Evolutionary conservation across 2,797 vertebrate species (phyloP).

Genomic region (Zalophus californianus): DNA sequence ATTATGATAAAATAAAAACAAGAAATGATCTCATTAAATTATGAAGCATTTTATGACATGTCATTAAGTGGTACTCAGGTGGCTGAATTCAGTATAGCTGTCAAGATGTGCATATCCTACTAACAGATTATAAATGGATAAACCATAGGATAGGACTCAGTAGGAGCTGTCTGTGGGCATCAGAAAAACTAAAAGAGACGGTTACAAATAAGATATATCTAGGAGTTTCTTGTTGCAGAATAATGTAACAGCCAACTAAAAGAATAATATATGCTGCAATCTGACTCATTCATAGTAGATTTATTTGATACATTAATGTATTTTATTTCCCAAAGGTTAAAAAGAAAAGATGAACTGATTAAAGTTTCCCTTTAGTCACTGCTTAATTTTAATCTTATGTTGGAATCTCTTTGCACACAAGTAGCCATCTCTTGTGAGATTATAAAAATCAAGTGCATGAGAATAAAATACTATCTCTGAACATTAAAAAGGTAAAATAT

Average conservation of each 20-base stretch:
- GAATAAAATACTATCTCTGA: not conserved
- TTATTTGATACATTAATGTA: not conserved
- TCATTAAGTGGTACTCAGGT: not conserved
- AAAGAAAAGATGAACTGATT: not conserved
- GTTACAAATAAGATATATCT: not conserved
- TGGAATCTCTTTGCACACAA: not conserved
- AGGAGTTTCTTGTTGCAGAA: not conserved
- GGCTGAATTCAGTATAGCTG: not conserved
- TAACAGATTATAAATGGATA: not conserved
- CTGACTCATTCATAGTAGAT: not conserved
- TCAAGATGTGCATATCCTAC: not conserved
- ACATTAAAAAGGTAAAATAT: not conserved
- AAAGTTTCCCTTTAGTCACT: not conserved
- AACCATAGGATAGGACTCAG: not conserved
- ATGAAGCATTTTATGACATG: conserved; percentile 41
- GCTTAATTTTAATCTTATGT: conserved; percentile 15
- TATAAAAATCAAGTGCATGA: not conserved
- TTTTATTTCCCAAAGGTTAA: conserved; percentile 14
- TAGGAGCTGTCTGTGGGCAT: not conserved
- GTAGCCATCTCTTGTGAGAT: not conserved
- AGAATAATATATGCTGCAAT: not conserved
- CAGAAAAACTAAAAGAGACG: not conserved
- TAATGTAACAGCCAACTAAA: not conserved
- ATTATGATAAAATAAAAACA: conserved; percentile 62
- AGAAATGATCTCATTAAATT: conserved; percentile 61